These are phyloP conservation scores for Acanthococcus lagerstroemiae DNA, from an alignment of 2,888 invertebrate species.

Conservation along the genomic window DNA sequence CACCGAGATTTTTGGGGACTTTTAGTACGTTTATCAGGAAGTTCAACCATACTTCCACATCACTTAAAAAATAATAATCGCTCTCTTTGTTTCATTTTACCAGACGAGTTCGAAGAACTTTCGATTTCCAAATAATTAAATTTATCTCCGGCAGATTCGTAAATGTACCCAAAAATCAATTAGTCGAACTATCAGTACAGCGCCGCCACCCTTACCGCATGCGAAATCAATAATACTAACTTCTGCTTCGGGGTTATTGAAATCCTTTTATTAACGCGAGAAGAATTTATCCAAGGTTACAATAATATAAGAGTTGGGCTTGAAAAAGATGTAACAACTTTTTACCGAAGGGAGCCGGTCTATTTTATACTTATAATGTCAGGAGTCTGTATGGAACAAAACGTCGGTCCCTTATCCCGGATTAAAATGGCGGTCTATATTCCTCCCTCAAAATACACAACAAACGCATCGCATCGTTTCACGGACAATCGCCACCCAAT, in stretches of 20 bases:
- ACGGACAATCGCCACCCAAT: slow-evolving; percentile 29
- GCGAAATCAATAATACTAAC: background rate
- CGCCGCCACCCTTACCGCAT: too few species aligned
- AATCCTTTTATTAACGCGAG: slow-evolving; percentile 10
- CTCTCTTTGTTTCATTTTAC: too few species aligned
- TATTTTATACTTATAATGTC: background rate
- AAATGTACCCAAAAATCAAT: background rate
- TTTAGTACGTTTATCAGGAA: too few species aligned
- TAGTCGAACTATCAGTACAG: slow-evolving; percentile 3
- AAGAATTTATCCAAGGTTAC: slow-evolving; percentile 10
- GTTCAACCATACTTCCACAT: too few species aligned
- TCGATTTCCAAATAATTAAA: too few species aligned
- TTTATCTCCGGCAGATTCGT: too few species aligned
- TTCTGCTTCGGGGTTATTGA: slow-evolving; percentile 1
- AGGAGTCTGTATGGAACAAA: slow-evolving; percentile 21
- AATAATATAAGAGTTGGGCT: slow-evolving; percentile 1
- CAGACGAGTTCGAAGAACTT: too few species aligned
- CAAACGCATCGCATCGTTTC: slow-evolving; percentile 27
- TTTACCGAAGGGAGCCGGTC: background rate
- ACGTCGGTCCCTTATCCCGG: slow-evolving; percentile 1
- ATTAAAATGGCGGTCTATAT: slow-evolving; percentile 19
- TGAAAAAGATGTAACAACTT: background rate
- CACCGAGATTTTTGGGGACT: too few species aligned
- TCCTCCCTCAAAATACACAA: slow-evolving; percentile 20
- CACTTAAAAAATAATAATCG: too few species aligned